Percentiles rank a stretch among this genome's conserved stretches.
Evolutionary conservation across 2,113 vertebrate species (phyloP).

Genomic region (Orcinus orca): DNA sequence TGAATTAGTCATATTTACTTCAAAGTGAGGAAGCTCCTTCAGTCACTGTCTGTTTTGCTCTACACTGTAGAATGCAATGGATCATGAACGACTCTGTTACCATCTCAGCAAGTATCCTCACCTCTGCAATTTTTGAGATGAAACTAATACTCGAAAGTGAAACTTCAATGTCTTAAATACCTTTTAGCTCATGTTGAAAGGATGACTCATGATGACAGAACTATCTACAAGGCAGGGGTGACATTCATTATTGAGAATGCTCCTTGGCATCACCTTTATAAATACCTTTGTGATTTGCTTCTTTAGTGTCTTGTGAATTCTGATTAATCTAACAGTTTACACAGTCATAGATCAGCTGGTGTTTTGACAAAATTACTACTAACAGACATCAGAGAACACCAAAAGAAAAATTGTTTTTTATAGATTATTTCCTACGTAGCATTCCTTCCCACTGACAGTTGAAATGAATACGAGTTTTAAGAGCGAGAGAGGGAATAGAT

Average conservation of each 20-base stretch:
- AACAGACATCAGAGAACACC: slow-evolving; percentile 14
- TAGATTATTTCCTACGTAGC: slow-evolving; percentile 39
- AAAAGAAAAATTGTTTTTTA: slow-evolving; percentile 21
- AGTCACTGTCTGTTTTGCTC: neutral
- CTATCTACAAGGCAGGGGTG: neutral
- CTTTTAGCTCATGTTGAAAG: slow-evolving; percentile 24
- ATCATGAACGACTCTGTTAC: neutral
- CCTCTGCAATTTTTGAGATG: neutral
- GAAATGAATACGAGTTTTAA: slow-evolving; percentile 24
- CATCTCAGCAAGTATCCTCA: neutral
- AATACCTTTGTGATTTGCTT: slow-evolving; percentile 27
- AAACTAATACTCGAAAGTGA: slow-evolving; percentile 40
- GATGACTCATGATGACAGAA: slow-evolving; percentile 35
- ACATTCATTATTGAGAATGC: neutral
- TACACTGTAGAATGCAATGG: neutral
- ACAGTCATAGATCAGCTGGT: slow-evolving; percentile 34
- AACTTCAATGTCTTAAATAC: slow-evolving; percentile 4
- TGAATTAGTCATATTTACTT: neutral
- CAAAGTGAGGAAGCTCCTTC: neutral
- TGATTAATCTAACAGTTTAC: slow-evolving; percentile 30
- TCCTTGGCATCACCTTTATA: neutral
- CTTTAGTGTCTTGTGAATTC: slow-evolving; percentile 23
- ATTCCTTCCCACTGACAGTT: slow-evolving; percentile 2
- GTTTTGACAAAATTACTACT: slow-evolving; percentile 59
- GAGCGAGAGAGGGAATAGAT: neutral